Conservation (phyloP, 2,113 vertebrate genomes). For the Epinephelus moara region DNA sequence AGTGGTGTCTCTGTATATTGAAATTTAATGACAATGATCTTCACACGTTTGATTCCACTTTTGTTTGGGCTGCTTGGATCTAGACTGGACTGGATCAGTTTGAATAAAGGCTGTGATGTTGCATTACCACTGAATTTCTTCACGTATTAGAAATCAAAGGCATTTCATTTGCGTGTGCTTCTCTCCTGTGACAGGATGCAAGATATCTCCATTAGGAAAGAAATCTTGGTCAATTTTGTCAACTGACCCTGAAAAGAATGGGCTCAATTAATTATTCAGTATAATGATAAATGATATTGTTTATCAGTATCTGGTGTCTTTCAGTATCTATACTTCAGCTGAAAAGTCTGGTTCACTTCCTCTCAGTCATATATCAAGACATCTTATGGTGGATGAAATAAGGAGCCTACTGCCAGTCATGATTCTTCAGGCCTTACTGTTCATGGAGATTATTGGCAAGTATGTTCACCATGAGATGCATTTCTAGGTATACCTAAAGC, state of each 20-base stretch:
- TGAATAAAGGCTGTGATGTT: neutral
- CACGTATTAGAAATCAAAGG: neutral
- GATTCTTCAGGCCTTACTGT: neutral
- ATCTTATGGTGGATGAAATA: neutral
- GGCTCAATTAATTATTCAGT: slow-evolving; percentile 29
- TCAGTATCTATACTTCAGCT: neutral
- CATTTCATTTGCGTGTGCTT: neutral
- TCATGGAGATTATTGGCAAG: neutral
- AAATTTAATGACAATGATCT: slow-evolving; percentile 7
- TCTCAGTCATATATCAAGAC: neutral
- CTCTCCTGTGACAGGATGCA: neutral
- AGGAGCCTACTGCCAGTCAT: too few relatives aligned
- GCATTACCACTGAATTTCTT: neutral
- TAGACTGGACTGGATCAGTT: neutral
- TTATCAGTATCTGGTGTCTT: slow-evolving; percentile 2
- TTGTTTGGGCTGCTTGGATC: neutral
- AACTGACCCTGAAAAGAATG: neutral
- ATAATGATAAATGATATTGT: neutral
- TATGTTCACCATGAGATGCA: neutral
- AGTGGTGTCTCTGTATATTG: neutral
- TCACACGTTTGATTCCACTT: neutral
- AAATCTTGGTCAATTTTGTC: slow-evolving; percentile 15
- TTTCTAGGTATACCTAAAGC: neutral
- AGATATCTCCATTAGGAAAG: neutral
- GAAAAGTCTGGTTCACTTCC: neutral